Percentiles rank a stretch among this genome's conserved stretches.
phyloP scores from a whole-genome alignment of 2,888 invertebrate species.

The Lithophane ornitopus region DNA sequence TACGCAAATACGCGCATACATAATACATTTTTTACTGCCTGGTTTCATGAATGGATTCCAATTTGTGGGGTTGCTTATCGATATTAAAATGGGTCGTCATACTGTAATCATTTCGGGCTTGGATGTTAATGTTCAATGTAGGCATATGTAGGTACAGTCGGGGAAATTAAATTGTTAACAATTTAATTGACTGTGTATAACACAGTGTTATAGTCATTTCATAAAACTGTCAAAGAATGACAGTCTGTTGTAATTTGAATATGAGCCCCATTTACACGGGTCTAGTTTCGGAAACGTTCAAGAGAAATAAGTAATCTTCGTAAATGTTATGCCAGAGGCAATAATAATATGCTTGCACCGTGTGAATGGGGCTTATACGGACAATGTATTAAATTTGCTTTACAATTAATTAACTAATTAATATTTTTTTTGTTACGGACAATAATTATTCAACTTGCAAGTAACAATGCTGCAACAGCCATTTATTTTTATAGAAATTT shows the following conservation, averaged over 20 bases:
- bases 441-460: neutral
- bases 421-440: neutral
- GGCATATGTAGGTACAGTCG: neutral
- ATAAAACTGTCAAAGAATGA: neutral
- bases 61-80: conserved; percentile 26
- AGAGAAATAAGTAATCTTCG: neutral
- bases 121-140: neutral
- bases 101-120: neutral
- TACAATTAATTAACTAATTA: neutral
- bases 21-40: conserved; percentile 23
- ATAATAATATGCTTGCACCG: neutral
- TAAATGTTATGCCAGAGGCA: neutral
- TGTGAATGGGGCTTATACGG: neutral
- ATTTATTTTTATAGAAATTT: neutral
- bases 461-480: neutral
- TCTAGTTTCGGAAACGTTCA: neutral
- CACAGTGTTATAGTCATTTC: too few species aligned
- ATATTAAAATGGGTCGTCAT: conserved; percentile 5
- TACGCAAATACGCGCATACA: conserved; percentile 42
- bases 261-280: neutral
- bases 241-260: neutral
- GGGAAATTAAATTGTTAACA: neutral
- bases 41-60: conserved; percentile 35
- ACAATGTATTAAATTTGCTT: neutral
- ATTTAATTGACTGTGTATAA: too few species aligned